Conservation (phyloP, 2,888 invertebrate genomes). For the Brachypalpus laphriformis region DNA sequence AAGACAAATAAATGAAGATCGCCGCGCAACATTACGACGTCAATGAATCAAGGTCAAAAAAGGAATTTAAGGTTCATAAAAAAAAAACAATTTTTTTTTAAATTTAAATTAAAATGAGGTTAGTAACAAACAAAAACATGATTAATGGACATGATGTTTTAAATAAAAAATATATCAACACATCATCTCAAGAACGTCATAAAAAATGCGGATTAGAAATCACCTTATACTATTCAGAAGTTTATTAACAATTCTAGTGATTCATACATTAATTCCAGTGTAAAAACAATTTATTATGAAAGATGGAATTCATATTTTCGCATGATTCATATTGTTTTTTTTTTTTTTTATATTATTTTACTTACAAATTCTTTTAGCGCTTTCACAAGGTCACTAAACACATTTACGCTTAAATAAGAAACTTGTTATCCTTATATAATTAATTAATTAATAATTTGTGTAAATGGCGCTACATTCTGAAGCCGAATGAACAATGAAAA, state of each 20-base stretch:
- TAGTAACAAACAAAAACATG: background rate
- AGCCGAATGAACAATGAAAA: too few relatives aligned
- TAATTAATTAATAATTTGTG: background rate
- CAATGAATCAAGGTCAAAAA: background rate
- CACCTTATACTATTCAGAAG: background rate
- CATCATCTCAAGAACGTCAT: background rate
- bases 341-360: background rate
- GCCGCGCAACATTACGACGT: background rate
- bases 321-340: background rate
- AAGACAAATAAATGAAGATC: conserved; percentile 11
- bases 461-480: background rate
- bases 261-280: background rate
- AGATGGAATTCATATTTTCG: background rate
- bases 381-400: background rate
- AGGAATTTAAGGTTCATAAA: conserved; percentile 2
- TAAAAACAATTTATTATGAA: background rate
- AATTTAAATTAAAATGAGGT: background rate
- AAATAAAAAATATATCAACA: background rate
- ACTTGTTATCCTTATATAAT: background rate
- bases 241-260: background rate
- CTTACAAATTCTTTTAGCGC: background rate
- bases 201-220: background rate
- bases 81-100: background rate
- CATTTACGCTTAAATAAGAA: background rate
- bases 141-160: background rate